Evolutionary conservation across 2,113 vertebrate species (phyloP).

Genomic region (Rallus limicola): DNA sequence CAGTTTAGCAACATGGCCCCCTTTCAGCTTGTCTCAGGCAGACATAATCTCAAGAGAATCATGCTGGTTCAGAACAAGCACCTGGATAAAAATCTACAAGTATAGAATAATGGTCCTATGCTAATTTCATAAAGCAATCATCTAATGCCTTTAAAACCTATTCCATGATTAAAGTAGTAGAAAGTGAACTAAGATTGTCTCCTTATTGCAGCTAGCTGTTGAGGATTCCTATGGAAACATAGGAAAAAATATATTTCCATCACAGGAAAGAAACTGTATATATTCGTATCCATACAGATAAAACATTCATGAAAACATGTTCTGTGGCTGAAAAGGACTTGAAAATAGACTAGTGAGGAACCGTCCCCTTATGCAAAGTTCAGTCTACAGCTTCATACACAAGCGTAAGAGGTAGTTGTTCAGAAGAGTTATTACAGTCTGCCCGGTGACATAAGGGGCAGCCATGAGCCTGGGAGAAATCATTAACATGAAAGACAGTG

Average conservation of each 20-base stretch:
- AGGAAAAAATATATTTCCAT: neutral
- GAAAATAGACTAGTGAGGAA: neutral
- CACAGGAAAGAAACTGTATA: neutral
- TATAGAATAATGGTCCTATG: neutral
- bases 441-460: neutral
- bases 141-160: neutral
- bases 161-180: neutral
- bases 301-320: neutral
- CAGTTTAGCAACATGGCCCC: neutral
- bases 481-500: neutral
- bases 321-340: neutral
- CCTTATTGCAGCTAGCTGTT: neutral
- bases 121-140: neutral
- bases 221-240: neutral
- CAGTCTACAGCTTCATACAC: neutral
- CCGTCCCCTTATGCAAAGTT: neutral
- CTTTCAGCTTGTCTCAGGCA: neutral
- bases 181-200: neutral
- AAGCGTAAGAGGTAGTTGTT: accelerated
- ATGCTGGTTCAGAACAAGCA: neutral
- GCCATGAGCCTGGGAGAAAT: neutral
- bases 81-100: neutral
- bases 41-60: neutral
- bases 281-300: neutral
- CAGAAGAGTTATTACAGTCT: neutral